Evolutionary conservation across 2,888 invertebrate species (phyloP).

Genomic region (Acleris cristana): DNA sequence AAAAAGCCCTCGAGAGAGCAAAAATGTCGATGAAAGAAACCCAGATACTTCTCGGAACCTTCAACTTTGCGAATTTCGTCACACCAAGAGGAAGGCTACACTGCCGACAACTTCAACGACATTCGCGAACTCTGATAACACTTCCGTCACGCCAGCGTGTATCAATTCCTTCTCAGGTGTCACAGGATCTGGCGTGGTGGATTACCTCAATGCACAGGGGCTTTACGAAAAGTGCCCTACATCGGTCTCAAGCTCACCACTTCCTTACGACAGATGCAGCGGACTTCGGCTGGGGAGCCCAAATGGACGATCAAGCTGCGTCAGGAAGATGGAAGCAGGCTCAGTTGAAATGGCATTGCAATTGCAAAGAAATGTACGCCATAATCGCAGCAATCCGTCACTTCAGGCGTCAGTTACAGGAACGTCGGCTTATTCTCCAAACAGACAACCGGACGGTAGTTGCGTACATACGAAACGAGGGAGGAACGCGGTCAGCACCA

Average conservation of each 20-base stretch:
- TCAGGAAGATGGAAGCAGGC: slow-evolving; percentile 26
- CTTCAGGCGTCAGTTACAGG: not conserved
- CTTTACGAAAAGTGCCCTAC: not conserved
- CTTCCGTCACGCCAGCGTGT: not conserved
- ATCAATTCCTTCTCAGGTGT: not conserved
- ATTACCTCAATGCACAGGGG: not conserved
- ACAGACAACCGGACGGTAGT: too few relatives aligned
- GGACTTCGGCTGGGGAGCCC: slow-evolving; percentile 24
- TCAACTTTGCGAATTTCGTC: slow-evolving; percentile 35
- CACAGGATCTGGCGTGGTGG: slow-evolving; percentile 32
- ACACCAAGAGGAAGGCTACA: slow-evolving; percentile 33
- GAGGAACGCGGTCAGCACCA: too few relatives aligned
- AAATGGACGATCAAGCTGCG: slow-evolving; percentile 17
- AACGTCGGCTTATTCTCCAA: too few relatives aligned
- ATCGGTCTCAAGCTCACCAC: slow-evolving; percentile 2
- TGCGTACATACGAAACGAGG: too few relatives aligned
- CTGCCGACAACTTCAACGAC: slow-evolving; percentile 24
- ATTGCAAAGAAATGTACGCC: slow-evolving; percentile 31
- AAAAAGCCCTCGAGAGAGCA: not conserved
- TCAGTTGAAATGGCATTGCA: slow-evolving; percentile 19
- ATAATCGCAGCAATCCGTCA: slow-evolving; percentile 20
- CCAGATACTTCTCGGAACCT: slow-evolving; percentile 24
- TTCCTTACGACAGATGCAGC: slow-evolving; percentile 31
- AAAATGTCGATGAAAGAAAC: slow-evolving; percentile 10
- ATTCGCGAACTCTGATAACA: not conserved